phyloP scores from a whole-genome alignment of 1,140 invertebrate species.

The Lucilia cuprina region DNA sequence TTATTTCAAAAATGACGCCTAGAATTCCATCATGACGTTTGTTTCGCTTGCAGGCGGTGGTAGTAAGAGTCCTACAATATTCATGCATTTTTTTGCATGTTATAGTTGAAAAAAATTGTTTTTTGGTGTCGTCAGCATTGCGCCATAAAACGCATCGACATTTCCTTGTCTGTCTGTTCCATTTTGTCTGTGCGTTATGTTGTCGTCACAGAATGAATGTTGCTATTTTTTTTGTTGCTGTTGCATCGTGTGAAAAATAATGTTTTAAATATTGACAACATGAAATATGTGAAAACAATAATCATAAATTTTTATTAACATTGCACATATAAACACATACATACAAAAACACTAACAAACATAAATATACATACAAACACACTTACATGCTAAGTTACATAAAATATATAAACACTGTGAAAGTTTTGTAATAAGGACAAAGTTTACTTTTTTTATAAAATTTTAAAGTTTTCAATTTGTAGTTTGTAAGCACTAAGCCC shows the following conservation, averaged over 20 bases:
- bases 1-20: constrained; percentile 8
- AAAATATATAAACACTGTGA: not conserved
- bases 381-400: not conserved
- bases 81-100: constrained; percentile 17
- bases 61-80: not conserved
- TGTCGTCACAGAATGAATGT: constrained; percentile 23
- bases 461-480: too few relatives aligned
- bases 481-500: too few relatives aligned
- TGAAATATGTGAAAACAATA: constrained; percentile 62
- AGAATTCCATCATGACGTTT: constrained; percentile 31
- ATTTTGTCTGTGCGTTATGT: not conserved
- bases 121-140: constrained; percentile 32
- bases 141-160: constrained; percentile 24
- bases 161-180: not conserved
- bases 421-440: not conserved
- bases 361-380: not conserved
- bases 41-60: not conserved
- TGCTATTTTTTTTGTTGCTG: not conserved
- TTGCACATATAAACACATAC: constrained; percentile 21
- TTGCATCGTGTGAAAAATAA: constrained; percentile 32
- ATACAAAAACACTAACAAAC: not conserved
- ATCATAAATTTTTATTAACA: constrained; percentile 60
- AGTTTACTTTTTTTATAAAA: not conserved
- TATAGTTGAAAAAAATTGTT: not conserved
- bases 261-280: constrained; percentile 60